Evolutionary conservation across 2,113 vertebrate genomes (phyloP), one percentile per base, ranked within the genome.

Genomic region (Rattus norvegicus): DNA sequence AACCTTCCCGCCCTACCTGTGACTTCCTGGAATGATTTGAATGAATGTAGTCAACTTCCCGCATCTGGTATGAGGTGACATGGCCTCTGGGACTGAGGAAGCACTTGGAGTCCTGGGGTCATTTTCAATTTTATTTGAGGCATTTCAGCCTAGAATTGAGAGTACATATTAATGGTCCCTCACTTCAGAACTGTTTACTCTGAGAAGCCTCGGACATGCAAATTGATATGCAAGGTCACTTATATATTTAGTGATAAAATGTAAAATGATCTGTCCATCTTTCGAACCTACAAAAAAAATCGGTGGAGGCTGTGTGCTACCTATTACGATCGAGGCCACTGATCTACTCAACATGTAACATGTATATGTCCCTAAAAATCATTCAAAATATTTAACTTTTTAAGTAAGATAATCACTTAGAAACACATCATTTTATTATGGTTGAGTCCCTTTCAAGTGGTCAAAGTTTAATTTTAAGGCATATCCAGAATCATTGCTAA

Each of bases 21-120:
- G 94, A 96, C 96, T 93, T 97, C 94, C 43, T 47, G 77, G 96
- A 97, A 96, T 92, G 94, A 92, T 86, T 88, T 96, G 96, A 97
- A 97, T 95, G 95, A 97, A 97, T 84, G 92, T 72, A 95, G 86
- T 77, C 89, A 91, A 93, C 91, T 97, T 92, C 28, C 63, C 0
- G 56, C 83, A 91, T 96, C 96, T 97, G 96, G 83, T 95, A 90
- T 75, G 92, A 97, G 59, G 85, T 8, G 5, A 89, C 88, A 39
- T 89, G 96, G 91, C 93, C 95, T 93, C 91, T 69, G 95, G 94
- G 91, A 86, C 73, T 88, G 95, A 96, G 95, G 96, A 97, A 94
- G 30, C 84, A 33, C 94, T 93, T 93, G 72, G 88, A 96, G 85
- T 89, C 91, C 88, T 75, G n/a, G 54, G 95, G 88, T 93, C 96